A percentile compares a stretch with the other conserved stretches of the same genome.
Evolutionary conservation across 2,888 invertebrate genomes (phyloP).

Genomic region (Nemapogon koenigi): DNA sequence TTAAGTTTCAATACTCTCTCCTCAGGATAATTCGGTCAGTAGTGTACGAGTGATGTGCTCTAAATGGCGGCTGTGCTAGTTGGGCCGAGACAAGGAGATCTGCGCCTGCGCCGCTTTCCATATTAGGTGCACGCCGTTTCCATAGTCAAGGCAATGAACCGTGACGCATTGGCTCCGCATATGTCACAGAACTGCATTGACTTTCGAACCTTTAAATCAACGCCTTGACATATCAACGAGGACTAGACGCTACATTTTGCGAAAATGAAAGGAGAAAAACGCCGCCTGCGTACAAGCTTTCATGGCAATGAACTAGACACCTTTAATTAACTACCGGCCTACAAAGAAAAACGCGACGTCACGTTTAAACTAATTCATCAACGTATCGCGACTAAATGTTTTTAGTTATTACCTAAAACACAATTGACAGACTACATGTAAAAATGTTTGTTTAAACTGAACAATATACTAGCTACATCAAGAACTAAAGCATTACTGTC

Average conservation of each 20-base stretch:
- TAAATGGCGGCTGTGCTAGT: conserved; percentile 43
- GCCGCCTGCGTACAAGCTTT: no score
- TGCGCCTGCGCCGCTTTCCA: conserved; percentile 39
- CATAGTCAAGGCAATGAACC: conserved; percentile 60
- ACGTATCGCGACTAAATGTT: no score
- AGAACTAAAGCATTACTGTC: no score
- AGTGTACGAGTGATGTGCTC: conserved; percentile 25
- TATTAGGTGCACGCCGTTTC: conserved; percentile 54
- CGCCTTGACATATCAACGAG: no score
- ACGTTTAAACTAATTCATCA: neutral
- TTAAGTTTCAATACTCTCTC: neutral
- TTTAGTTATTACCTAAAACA: no score
- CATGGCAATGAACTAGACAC: no score
- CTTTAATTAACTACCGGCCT: neutral
- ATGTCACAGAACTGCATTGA: neutral
- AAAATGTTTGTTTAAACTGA: no score
- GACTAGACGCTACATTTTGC: no score
- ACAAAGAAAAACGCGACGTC: neutral
- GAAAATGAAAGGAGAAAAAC: no score
- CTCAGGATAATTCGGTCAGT: neutral
- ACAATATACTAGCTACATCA: no score
- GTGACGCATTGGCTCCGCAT: conserved; percentile 31
- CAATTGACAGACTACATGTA: no score
- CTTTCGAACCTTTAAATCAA: neutral
- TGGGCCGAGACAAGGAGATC: conserved; percentile 56